phyloP scores from a whole-genome alignment of 2,797 vertebrate species.

The Amblyraja radiata region DNA sequence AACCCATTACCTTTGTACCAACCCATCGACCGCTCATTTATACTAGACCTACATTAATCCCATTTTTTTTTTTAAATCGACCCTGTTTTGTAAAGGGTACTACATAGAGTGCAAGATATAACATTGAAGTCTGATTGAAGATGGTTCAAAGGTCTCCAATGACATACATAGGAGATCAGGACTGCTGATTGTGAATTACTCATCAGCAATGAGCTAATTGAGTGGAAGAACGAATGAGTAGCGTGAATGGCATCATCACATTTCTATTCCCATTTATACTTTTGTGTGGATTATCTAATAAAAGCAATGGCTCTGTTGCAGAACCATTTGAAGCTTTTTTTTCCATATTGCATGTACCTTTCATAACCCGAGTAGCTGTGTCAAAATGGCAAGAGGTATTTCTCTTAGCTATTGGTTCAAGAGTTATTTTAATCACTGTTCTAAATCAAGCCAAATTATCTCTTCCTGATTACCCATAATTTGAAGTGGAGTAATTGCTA shows the following conservation, averaged over 20 bases:
- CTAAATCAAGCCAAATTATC: conserved; percentile 22
- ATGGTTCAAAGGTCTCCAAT: too few species aligned
- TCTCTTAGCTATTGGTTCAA: not conserved
- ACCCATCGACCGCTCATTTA: too few species aligned
- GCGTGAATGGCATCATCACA: not conserved
- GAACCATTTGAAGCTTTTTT: not conserved
- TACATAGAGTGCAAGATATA: too few species aligned
- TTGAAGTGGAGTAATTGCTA: conserved; percentile 34
- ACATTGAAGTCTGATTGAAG: too few species aligned
- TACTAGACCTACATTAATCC: too few species aligned
- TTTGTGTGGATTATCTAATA: not conserved
- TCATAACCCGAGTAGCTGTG: not conserved
- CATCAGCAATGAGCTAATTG: not conserved
- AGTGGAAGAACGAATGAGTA: not conserved
- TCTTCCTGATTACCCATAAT: conserved; percentile 34
- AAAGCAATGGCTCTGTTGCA: not conserved
- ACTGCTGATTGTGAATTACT: not conserved
- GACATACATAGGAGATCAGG: too few species aligned
- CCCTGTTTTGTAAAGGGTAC: too few species aligned
- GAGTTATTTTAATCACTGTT: conserved; percentile 29
- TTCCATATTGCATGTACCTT: not conserved
- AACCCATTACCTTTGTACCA: too few species aligned
- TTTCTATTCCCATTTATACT: not conserved
- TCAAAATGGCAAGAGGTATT: not conserved
- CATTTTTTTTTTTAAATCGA: too few species aligned